A percentile compares a stretch with the other conserved stretches of the same genome.
These are phyloP conservation scores for Bombus affinis DNA, from an alignment of 1,140 invertebrate genomes.

Conservation along the genomic window DNA sequence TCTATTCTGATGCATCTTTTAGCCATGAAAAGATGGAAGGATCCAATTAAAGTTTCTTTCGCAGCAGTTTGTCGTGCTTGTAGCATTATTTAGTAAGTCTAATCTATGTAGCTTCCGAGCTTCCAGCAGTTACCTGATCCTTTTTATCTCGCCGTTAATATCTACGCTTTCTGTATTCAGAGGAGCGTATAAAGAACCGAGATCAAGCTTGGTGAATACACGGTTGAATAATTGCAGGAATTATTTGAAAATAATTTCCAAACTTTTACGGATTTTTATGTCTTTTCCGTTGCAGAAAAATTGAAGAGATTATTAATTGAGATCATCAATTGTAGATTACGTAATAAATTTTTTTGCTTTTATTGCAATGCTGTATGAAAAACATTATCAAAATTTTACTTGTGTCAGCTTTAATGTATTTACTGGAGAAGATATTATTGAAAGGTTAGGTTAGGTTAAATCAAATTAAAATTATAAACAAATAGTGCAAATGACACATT, in stretches of 20 bases:
- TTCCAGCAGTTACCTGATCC: background rate
- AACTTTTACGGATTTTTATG: background rate
- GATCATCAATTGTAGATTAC: background rate
- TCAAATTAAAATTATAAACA: background rate
- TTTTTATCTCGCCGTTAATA: background rate
- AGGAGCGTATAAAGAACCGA: background rate
- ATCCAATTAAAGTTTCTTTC: background rate
- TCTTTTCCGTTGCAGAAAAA: background rate
- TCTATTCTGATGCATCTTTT: background rate
- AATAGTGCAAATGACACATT: background rate
- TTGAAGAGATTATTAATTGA: background rate
- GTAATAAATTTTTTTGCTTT: background rate
- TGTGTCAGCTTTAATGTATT: background rate
- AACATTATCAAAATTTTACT: background rate
- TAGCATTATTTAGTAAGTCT: slow-evolving; percentile 3
- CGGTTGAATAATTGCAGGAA: background rate
- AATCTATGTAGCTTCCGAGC: background rate
- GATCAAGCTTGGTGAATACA: background rate
- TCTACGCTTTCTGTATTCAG: background rate
- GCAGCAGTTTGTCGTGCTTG: background rate
- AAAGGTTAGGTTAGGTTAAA: background rate
- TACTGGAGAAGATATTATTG: background rate
- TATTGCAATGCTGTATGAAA: background rate
- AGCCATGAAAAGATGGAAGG: background rate
- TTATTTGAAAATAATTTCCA: background rate